Percentiles rank a stretch among this genome's conserved stretches.
Conservation (phyloP, 2,888 invertebrate genomes). For the Drosophila melanosoma region DNA sequence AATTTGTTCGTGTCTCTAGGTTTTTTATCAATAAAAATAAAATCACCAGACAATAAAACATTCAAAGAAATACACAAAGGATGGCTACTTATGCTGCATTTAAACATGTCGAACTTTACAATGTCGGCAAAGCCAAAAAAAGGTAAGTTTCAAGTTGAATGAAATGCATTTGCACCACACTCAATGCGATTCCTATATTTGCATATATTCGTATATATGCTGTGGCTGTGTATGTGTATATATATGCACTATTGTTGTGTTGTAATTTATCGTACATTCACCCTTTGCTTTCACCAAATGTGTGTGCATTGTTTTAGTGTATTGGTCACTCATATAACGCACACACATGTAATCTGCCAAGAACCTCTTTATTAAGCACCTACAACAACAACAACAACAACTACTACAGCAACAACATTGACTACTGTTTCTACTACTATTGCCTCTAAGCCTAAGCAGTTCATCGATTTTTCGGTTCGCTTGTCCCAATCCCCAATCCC, state of each 20-base stretch:
- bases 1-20: conserved; percentile 49
- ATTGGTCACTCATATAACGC: conserved; percentile 29
- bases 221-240: not conserved
- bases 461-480: conserved; percentile 53
- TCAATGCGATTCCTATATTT: conserved; percentile 4
- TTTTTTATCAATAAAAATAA: conserved; percentile 46
- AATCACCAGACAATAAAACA: conserved; percentile 25
- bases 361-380: conserved; percentile 43
- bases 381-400: not conserved
- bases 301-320: conserved; percentile 18
- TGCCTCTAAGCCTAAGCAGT: conserved; percentile 33
- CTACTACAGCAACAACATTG: not conserved
- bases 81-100: conserved; percentile 97
- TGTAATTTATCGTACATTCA: conserved; percentile 71
- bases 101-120: conserved; percentile 97
- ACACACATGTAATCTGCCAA: conserved; percentile 30
- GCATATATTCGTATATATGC: conserved; percentile 12
- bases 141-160: conserved; percentile 87
- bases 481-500: conserved; percentile 38
- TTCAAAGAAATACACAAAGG: conserved; percentile 20
- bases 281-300: conserved; percentile 48
- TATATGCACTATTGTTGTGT: conserved; percentile 20
- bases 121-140: conserved; percentile 96
- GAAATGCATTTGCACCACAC: conserved; percentile 10
- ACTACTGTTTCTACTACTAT: not conserved